Base-by-base conservation (phyloP, 2,113 vertebrate genomes). In the Galbula dea region DNA sequence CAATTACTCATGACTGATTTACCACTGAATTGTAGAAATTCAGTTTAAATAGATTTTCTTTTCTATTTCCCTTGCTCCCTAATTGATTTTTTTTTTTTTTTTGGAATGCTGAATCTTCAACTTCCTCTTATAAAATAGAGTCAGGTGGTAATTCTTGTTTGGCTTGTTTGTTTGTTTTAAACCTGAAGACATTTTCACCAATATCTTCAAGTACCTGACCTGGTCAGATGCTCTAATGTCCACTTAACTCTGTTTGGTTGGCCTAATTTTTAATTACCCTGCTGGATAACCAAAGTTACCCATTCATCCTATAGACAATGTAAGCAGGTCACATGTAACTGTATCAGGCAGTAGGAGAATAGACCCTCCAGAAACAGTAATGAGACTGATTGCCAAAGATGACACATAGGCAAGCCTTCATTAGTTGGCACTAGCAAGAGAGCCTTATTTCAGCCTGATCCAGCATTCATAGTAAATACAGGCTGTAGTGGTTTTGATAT, bases 21-120 rank as follows among this genome's bases (percentile, higher is more conserved):
- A 97, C 96, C 93, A 86, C 68, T 93, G 94, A 93, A 77, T 95
- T 96, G 93, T 90, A 86, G 90, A 76, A 96, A 96, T 69, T 85
- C 84, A 62, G 86, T 95, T 95, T 94, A 93, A 95, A 96, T 93
- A 94, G 88, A 77, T 68, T 61, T 92, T 88, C 86, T 71, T 59
- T 77, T 77, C 30, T 15, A 26, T 84, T 75, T 95, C 68, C 34
- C 57, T 89, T 94, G 63, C 61, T 94, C 61, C 30, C 37, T 96
- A 97, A 97, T 96, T 97, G 96, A 96, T 96, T 96, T 72, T 95
- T 97, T 95, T 49, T 49, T 97, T 95, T 90, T 93, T 96, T 94
- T 43, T 63, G 83, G 13, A 96, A 90, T 90, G 88, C 89, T 96
- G 74, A 54, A 96, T 77, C 77, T 96, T 91, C 84, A 67, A 95